phyloP scores from a whole-genome alignment of 1,140 invertebrate species.

The Goniozus legneri region DNA sequence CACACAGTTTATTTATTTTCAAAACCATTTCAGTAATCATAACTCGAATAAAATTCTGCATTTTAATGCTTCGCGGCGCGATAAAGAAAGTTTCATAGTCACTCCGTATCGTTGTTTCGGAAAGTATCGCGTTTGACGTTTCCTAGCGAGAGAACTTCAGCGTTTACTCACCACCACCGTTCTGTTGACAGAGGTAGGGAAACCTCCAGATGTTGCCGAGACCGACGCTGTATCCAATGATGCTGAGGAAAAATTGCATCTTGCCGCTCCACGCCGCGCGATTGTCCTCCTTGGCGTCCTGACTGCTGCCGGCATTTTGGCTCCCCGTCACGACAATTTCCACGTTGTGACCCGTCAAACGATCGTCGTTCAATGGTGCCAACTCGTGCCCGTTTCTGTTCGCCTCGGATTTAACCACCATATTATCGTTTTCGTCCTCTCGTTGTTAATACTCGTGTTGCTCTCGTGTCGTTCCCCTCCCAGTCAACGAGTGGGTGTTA shows the following conservation, averaged over 20 bases:
- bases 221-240: slow-evolving; percentile 87
- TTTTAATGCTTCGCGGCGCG: too few relatives aligned
- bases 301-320: slow-evolving; percentile 31
- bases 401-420: slow-evolving; percentile 56
- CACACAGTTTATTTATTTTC: too few relatives aligned
- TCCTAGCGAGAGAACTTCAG: too few relatives aligned
- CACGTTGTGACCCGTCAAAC: slow-evolving; percentile 42
- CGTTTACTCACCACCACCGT: slow-evolving; percentile 86
- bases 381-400: slow-evolving; percentile 70
- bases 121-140: too few relatives aligned
- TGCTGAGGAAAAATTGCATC: slow-evolving; percentile 86
- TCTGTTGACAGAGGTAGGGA: slow-evolving; percentile 91
- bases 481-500: too few relatives aligned
- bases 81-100: too few relatives aligned
- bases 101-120: too few relatives aligned
- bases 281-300: slow-evolving; percentile 57
- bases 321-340: slow-evolving; percentile 43
- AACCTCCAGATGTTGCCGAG: slow-evolving; percentile 95
- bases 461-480: too few relatives aligned
- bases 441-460: too few relatives aligned
- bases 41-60: too few relatives aligned
- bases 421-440: slow-evolving; percentile 28
- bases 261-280: slow-evolving; percentile 78
- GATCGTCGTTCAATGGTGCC: slow-evolving; percentile 68
- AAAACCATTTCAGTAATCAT: too few relatives aligned